Evolutionary conservation across 2,797 vertebrate genomes (phyloP).

Genomic region (Malurus leucopterus): DNA sequence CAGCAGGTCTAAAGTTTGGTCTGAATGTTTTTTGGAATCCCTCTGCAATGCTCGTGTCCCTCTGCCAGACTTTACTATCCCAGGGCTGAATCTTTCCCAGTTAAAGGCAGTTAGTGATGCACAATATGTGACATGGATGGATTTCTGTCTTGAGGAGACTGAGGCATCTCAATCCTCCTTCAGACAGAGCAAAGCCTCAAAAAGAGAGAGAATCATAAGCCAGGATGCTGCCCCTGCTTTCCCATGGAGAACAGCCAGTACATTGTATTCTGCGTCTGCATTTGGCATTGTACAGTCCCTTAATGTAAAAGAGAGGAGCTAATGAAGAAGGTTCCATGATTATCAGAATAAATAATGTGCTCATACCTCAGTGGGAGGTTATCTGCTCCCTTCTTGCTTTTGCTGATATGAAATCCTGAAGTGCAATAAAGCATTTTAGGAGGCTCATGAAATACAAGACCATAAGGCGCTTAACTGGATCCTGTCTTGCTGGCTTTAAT

Average conservation of each 20-base stretch:
- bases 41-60: background rate
- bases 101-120: background rate
- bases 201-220: background rate
- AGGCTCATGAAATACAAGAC: background rate
- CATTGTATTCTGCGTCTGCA: background rate
- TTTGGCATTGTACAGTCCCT: background rate
- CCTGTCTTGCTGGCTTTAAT: slow-evolving; percentile 12
- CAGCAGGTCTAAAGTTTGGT: background rate
- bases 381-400: background rate
- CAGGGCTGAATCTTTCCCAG: background rate
- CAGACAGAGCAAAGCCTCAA: background rate
- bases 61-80: background rate
- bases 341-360: background rate
- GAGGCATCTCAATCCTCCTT: background rate
- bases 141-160: background rate
- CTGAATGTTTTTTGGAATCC: background rate
- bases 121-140: background rate
- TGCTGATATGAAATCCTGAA: slow-evolving; percentile 5
- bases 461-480: background rate
- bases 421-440: background rate
- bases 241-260: background rate
- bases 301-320: background rate
- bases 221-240: background rate
- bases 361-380: background rate
- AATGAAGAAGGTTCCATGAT: background rate